Percentiles rank a stretch among this genome's conserved stretches.
These are phyloP conservation scores for Chirona hameri DNA, from an alignment of 2,888 invertebrate genomes.

Conservation along the genomic window DNA sequence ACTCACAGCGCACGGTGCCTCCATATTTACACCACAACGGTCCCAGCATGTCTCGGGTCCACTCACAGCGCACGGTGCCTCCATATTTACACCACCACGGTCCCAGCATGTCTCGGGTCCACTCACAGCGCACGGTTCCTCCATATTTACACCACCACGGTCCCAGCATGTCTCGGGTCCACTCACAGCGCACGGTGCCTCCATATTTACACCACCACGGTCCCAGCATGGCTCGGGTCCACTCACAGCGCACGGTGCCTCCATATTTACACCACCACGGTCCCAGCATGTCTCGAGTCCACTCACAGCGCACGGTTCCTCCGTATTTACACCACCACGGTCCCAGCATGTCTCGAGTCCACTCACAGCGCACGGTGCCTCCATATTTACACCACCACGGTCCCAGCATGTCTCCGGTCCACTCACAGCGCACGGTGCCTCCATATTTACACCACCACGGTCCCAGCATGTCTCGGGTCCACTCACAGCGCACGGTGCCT, in stretches of 20 bases:
- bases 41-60: background rate
- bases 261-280: background rate
- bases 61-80: background rate
- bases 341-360: background rate
- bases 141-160: background rate
- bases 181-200: background rate
- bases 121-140: background rate
- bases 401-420: background rate
- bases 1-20: background rate
- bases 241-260: background rate
- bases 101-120: background rate
- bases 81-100: background rate
- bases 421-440: background rate
- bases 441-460: background rate
- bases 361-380: background rate
- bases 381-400: background rate
- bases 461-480: background rate
- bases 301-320: background rate
- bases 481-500: background rate
- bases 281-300: background rate
- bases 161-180: background rate
- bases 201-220: background rate
- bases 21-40: background rate
- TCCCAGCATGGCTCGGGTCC: background rate
- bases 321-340: background rate